Conservation (phyloP, 2,888 invertebrate genomes). For the Panopea generosa region DNA sequence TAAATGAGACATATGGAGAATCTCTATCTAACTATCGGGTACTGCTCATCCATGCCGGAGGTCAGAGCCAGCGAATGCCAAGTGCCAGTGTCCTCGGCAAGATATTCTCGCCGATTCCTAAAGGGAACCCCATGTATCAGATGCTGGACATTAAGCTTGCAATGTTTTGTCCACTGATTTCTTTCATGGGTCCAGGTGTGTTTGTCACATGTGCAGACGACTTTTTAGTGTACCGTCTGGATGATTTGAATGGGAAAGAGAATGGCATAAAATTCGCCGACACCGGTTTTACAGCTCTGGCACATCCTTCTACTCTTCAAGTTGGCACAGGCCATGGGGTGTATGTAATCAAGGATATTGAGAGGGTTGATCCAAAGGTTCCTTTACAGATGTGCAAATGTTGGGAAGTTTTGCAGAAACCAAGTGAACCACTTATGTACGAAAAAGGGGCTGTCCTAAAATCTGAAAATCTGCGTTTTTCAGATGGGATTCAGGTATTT, state of each 20-base stretch:
- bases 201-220: constrained; percentile 86
- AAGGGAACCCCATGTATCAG: constrained; percentile 81
- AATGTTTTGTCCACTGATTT: constrained; percentile 84
- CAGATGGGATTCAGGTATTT: constrained; percentile 64
- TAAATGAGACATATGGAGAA: constrained; percentile 78
- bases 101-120: constrained; percentile 85
- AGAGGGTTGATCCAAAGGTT: constrained; percentile 61
- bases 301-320: constrained; percentile 85
- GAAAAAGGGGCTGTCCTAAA: constrained; percentile 82
- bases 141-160: constrained; percentile 86
- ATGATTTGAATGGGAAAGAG: constrained; percentile 44
- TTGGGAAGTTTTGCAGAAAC: constrained; percentile 86
- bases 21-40: constrained; percentile 77
- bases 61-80: constrained; percentile 86
- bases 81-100: constrained; percentile 86
- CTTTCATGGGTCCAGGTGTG: constrained; percentile 84
- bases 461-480: constrained; percentile 59
- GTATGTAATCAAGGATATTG: constrained; percentile 83
- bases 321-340: constrained; percentile 86
- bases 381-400: constrained; percentile 79
- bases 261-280: constrained; percentile 71
- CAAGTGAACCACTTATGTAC: constrained; percentile 83
- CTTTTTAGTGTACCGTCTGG: constrained; percentile 83
- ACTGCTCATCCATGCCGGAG: constrained; percentile 86
- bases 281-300: constrained; percentile 85